Evolutionary conservation across 2,113 vertebrate genomes (phyloP).

Genomic region (Glaucidium brasilianum): DNA sequence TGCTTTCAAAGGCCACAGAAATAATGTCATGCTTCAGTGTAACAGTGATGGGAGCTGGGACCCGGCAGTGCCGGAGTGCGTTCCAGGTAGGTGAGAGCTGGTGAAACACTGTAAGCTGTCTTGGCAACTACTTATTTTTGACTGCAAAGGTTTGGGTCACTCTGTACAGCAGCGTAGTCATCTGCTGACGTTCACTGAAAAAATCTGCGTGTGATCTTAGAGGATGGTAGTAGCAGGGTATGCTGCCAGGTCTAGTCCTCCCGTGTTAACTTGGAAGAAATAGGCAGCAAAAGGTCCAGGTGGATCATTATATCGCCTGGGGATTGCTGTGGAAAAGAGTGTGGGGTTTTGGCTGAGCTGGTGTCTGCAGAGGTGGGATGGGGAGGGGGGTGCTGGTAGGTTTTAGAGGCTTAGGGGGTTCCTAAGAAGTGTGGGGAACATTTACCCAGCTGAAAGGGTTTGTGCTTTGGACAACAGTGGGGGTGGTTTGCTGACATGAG

Average conservation of each 20-base stretch:
- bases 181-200: neutral
- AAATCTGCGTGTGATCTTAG: neutral
- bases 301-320: neutral
- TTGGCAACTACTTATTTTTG: accelerated
- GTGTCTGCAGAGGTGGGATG: neutral
- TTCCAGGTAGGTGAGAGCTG: neutral
- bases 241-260: neutral
- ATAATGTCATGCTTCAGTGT: accelerated
- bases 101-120: accelerated
- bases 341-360: neutral
- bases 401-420: neutral
- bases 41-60: accelerated
- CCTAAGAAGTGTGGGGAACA: neutral
- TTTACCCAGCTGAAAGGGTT: neutral
- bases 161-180: neutral
- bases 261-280: neutral
- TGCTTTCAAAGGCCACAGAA: accelerated
- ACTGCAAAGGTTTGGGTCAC: neutral
- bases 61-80: neutral
- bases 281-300: neutral
- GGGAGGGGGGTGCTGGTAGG: neutral
- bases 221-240: accelerated
- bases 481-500: neutral
- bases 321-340: neutral
- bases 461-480: neutral